Evolutionary conservation across 2,797 vertebrate genomes (phyloP).

Genomic region (Aeoliscus strigatus): DNA sequence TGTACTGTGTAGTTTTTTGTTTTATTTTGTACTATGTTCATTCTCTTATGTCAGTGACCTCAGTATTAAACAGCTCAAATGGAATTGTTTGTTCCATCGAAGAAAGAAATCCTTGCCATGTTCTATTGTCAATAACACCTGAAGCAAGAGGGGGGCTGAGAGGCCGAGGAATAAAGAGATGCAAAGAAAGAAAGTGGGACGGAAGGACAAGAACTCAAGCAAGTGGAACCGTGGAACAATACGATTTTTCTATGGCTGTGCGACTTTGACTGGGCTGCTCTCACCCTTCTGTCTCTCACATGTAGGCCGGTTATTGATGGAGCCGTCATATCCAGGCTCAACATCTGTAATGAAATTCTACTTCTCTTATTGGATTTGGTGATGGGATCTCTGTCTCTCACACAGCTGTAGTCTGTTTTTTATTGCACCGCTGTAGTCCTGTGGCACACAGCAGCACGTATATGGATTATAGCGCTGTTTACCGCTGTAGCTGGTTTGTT

Average conservation of each 20-base stretch:
- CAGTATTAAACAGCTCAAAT: conserved; percentile 68
- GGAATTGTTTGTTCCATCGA: conserved; percentile 71
- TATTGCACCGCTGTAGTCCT: conserved; percentile 50
- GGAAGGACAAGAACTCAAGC: conserved; percentile 33
- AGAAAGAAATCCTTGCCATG: conserved; percentile 71
- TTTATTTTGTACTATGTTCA: too few relatives aligned
- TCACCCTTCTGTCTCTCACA: conserved; percentile 57
- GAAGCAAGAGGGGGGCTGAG: conserved; percentile 24
- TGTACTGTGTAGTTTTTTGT: too few relatives aligned
- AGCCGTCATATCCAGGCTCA: conserved; percentile 71
- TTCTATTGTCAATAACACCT: conserved; percentile 59
- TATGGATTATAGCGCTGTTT: conserved; percentile 24
- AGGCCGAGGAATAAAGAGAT: conserved; percentile 40
- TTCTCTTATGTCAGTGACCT: too few relatives aligned
- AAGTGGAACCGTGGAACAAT: conserved; percentile 56
- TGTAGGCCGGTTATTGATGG: conserved; percentile 73
- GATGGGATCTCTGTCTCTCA: conserved; percentile 61
- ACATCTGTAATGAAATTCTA: conserved; percentile 76
- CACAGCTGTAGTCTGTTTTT: conserved; percentile 60
- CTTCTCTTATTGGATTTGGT: conserved; percentile 69
- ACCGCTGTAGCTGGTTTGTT: conserved; percentile 19
- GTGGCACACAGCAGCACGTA: conserved; percentile 6
- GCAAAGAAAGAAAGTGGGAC: conserved; percentile 1
- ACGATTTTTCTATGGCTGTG: conserved; percentile 50
- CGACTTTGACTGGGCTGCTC: conserved; percentile 56